Evolutionary conservation across 2,888 invertebrate genomes (phyloP).

Genomic region (Watsonalla cultraria): DNA sequence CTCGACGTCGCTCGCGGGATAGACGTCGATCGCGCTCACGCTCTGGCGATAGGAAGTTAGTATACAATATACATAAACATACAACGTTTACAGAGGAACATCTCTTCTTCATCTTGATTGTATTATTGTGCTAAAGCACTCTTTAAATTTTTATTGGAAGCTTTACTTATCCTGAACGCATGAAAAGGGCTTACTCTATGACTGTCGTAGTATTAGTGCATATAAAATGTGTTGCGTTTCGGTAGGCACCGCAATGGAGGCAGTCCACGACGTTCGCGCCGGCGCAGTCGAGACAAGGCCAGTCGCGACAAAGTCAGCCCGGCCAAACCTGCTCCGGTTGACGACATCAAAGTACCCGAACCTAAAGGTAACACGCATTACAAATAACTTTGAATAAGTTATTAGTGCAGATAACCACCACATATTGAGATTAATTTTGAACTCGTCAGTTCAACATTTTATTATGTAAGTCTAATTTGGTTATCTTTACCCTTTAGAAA

Average conservation of each 20-base stretch:
- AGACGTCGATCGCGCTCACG: conserved; percentile 52
- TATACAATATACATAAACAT: conserved; percentile 5
- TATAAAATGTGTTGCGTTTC: too few species aligned
- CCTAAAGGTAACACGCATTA: conserved; percentile 45
- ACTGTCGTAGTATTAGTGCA: too few species aligned
- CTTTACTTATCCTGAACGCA: too few species aligned
- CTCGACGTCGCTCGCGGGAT: conserved; percentile 56
- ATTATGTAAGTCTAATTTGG: too few species aligned
- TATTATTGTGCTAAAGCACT: too few species aligned
- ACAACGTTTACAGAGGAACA: not conserved
- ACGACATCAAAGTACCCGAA: conserved; percentile 56
- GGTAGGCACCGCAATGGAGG: conserved; percentile 65
- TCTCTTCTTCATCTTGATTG: too few species aligned
- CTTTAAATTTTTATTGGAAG: too few species aligned
- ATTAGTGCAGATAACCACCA: too few species aligned
- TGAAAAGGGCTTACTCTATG: too few species aligned
- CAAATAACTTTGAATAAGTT: too few species aligned
- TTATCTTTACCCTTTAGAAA: conserved; percentile 38
- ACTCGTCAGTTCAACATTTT: too few species aligned
- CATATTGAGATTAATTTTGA: too few species aligned
- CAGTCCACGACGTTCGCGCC: conserved; percentile 61
- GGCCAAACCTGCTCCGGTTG: conserved; percentile 40
- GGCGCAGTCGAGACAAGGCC: conserved; percentile 53
- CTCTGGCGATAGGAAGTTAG: conserved; percentile 67
- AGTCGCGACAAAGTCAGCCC: conserved; percentile 44